Conservation (phyloP, 2,797 vertebrate genomes). For the Psittacula derbiana region DNA sequence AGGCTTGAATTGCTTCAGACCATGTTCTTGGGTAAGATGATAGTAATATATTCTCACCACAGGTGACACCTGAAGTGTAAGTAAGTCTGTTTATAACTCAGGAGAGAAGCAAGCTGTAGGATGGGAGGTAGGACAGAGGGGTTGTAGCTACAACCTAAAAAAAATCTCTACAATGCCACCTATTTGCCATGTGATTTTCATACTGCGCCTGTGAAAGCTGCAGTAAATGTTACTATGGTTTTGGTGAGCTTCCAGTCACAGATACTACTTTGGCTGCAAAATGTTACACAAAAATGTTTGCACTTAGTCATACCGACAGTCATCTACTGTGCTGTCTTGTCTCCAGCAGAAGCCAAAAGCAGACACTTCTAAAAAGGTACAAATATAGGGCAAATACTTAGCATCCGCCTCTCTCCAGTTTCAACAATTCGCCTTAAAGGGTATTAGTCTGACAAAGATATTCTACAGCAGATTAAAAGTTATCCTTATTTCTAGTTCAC, state of each 20-base stretch:
- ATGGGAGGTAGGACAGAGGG: neutral
- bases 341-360: neutral
- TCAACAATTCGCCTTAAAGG: neutral
- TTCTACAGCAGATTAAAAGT: neutral
- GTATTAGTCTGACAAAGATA: neutral
- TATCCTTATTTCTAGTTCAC: neutral
- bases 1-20: slow-evolving; percentile 28
- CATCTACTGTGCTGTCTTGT: neutral
- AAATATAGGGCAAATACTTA: neutral
- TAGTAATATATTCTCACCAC: slow-evolving; percentile 40
- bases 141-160: neutral
- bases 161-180: accelerated
- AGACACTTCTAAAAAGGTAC: neutral
- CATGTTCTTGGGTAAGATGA: neutral
- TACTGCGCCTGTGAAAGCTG: neutral
- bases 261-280: neutral
- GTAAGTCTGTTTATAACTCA: neutral
- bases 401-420: neutral
- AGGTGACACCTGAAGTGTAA: slow-evolving; percentile 33
- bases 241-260: neutral
- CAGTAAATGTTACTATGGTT: neutral
- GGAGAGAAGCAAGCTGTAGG: neutral
- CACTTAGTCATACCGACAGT: neutral
- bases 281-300: neutral
- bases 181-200: neutral